These are phyloP conservation scores for Mionectes macconnelli DNA, from an alignment of 2,113 vertebrate genomes.

Conservation along the genomic window DNA sequence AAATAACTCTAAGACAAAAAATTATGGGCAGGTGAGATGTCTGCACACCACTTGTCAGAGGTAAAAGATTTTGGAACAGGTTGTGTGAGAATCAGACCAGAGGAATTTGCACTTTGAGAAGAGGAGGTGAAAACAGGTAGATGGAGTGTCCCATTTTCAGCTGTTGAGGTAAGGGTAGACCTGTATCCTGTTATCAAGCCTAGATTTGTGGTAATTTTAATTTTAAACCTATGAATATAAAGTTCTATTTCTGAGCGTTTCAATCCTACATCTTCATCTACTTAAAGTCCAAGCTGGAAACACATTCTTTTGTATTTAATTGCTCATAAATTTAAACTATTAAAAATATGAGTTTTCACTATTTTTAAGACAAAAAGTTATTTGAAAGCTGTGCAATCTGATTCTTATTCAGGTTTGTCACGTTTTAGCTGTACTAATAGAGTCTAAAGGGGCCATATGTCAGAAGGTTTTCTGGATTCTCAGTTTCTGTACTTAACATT, in stretches of 20 bases:
- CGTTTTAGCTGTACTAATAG: background rate
- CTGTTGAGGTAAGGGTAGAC: background rate
- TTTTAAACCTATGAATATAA: background rate
- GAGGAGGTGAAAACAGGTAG: background rate
- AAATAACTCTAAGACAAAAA: background rate
- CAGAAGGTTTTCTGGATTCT: background rate
- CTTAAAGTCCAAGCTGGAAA: background rate
- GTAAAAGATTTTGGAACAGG: background rate
- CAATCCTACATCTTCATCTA: background rate
- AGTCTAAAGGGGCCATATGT: background rate
- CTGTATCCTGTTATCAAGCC: background rate
- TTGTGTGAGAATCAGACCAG: background rate
- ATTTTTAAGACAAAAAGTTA: background rate
- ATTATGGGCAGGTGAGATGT: background rate
- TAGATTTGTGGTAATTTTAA: background rate
- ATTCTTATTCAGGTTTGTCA: background rate
- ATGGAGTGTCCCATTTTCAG: background rate
- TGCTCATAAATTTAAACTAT: background rate
- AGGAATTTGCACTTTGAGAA: background rate
- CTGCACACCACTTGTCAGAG: background rate
- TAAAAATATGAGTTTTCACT: background rate
- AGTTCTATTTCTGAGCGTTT: background rate
- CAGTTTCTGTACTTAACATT: background rate
- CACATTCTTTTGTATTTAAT: background rate
- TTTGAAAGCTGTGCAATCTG: background rate